Evolutionary conservation across 2,888 invertebrate species (phyloP).

Genomic region (Habrosyne pyritoides): DNA sequence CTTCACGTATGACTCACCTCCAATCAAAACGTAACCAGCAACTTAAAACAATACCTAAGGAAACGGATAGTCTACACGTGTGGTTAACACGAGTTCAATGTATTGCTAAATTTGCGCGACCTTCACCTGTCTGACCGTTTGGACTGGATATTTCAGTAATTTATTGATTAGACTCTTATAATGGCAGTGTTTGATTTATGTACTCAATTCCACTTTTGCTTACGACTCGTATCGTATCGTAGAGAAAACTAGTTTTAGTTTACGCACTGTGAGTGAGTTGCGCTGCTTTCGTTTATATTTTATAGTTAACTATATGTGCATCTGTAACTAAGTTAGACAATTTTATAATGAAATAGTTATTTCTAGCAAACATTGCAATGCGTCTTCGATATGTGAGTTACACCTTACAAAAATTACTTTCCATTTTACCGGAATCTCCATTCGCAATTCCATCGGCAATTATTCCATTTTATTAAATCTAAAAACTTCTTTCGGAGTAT

Average conservation of each 20-base stretch:
- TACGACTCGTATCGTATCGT: neutral
- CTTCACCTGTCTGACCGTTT: conserved; percentile 35
- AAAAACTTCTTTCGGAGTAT: no score
- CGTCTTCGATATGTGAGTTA: no score
- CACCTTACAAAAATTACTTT: no score
- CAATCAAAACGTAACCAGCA: conserved; percentile 29
- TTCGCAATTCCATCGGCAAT: no score
- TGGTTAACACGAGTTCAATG: conserved; percentile 30
- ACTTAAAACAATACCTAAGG: conserved; percentile 46
- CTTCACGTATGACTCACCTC: conserved; percentile 56
- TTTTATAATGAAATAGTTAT: no score
- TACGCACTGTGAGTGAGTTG: neutral
- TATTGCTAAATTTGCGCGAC: conserved; percentile 36
- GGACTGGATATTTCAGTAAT: neutral
- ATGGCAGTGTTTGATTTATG: neutral
- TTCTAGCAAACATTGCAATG: no score
- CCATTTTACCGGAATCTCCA: no score
- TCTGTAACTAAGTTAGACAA: no score
- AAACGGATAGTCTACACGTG: conserved; percentile 32
- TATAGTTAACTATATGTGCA: no score
- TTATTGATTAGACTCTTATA: neutral
- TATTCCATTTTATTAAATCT: no score
- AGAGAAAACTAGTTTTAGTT: neutral
- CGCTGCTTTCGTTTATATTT: neutral
- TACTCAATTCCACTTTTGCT: neutral